These are phyloP conservation scores for Neocrepidodera transversa DNA, from an alignment of 2,888 invertebrate species.

Conservation along the genomic window DNA sequence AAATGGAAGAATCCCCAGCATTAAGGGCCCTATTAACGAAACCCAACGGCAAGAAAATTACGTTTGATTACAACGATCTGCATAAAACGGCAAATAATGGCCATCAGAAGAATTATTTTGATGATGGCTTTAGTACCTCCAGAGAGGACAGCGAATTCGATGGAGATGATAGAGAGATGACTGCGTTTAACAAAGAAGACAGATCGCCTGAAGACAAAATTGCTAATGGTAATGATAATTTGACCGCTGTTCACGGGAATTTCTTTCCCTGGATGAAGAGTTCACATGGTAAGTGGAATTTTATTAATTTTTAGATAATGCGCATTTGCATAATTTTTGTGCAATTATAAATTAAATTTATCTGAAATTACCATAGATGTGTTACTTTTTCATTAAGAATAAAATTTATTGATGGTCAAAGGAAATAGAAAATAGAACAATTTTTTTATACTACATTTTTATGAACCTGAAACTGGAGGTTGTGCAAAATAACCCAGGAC, in stretches of 20 bases:
- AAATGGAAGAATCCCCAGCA: conserved; percentile 63
- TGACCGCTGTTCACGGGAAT: conserved; percentile 38
- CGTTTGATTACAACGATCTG: conserved; percentile 52
- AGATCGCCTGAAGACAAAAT: conserved; percentile 27
- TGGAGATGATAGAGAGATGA: conserved; percentile 57
- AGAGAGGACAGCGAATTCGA: conserved; percentile 61
- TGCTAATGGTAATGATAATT: conserved; percentile 30
- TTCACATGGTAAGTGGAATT: conserved; percentile 58
- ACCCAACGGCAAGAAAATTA: conserved; percentile 52
- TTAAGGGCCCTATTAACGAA: conserved; percentile 66
- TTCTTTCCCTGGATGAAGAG: conserved; percentile 69
- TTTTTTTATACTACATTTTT: too few relatives aligned
- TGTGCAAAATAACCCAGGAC: too few relatives aligned
- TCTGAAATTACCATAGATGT: too few relatives aligned
- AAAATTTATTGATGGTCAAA: too few relatives aligned
- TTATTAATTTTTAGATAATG: too few relatives aligned
- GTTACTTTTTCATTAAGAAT: too few relatives aligned
- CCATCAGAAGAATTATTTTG: conserved; percentile 50
- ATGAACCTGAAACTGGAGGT: too few relatives aligned
- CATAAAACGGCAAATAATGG: conserved; percentile 39
- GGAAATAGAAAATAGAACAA: too few relatives aligned
- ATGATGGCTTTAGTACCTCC: conserved; percentile 41
- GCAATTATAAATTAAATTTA: too few relatives aligned
- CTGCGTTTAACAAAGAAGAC: conserved; percentile 60
- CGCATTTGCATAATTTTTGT: too few relatives aligned